Conservation (phyloP, 2,113 vertebrate genomes). For the Nycticryphes semicollaris region DNA sequence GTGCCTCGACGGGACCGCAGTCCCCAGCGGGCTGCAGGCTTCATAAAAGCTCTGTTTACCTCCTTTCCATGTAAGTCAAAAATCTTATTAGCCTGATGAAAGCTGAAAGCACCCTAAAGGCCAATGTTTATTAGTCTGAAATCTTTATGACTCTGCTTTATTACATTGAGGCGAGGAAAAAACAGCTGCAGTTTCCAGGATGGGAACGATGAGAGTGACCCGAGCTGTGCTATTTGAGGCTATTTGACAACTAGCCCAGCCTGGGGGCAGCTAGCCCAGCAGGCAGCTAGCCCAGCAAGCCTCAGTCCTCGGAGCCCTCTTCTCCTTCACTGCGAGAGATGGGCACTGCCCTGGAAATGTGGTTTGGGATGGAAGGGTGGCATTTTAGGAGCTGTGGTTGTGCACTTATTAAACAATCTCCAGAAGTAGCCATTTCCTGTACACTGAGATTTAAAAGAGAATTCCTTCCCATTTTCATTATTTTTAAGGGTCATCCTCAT, state of each 20-base stretch:
- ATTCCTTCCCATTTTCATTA: not conserved
- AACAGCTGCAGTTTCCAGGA: fast-evolving
- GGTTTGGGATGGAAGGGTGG: not conserved
- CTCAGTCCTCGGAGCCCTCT: not conserved
- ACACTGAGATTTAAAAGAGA: not conserved
- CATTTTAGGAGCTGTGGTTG: not conserved
- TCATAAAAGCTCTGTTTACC: not conserved
- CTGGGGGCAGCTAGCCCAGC: too few species aligned
- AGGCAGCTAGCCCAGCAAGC: not conserved
- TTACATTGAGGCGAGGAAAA: not conserved
- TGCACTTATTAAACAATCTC: not conserved
- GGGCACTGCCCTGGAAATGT: fast-evolving
- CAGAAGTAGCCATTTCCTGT: not conserved
- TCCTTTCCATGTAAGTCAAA: not conserved
- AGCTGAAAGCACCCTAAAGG: slow-evolving; percentile 20
- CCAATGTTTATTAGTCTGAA: slow-evolving; percentile 7
- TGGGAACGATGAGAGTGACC: fast-evolving
- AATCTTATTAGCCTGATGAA: slow-evolving; percentile 30
- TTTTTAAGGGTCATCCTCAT: slow-evolving; percentile 9
- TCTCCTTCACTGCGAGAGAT: fast-evolving
- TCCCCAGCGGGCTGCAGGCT: not conserved
- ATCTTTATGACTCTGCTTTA: not conserved
- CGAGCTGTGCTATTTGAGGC: not conserved
- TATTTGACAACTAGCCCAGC: too few species aligned
- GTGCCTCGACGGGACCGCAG: fast-evolving